These are phyloP conservation scores for Dioctria linearis DNA, from an alignment of 2,888 invertebrate species.

Conservation along the genomic window DNA sequence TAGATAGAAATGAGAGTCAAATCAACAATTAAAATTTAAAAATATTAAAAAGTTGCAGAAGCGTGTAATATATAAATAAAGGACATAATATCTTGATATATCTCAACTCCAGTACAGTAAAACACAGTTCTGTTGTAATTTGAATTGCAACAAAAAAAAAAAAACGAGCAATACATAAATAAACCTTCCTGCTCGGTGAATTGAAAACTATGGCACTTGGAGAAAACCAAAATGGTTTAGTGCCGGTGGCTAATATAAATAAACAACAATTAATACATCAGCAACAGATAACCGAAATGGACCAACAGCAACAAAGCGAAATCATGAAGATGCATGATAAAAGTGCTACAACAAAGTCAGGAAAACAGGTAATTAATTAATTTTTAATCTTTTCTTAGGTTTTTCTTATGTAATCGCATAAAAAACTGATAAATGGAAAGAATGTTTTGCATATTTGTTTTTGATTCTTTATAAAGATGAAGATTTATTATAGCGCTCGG, in stretches of 20 bases:
- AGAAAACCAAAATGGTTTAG: conserved; percentile 63
- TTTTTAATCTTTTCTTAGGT: too few relatives aligned
- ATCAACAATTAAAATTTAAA: too few relatives aligned
- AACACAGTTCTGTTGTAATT: too few relatives aligned
- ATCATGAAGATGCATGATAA: neutral
- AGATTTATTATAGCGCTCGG: neutral
- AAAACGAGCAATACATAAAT: too few relatives aligned
- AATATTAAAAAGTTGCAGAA: too few relatives aligned
- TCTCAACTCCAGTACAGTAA: too few relatives aligned
- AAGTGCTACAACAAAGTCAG: neutral
- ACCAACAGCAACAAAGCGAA: conserved; percentile 1
- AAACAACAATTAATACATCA: neutral
- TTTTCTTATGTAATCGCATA: neutral
- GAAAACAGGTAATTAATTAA: neutral
- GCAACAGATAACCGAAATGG: neutral
- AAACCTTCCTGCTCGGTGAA: too few relatives aligned
- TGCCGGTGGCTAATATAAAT: conserved; percentile 52
- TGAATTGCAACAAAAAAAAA: too few relatives aligned
- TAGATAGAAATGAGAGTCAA: too few relatives aligned
- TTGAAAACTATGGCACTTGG: conserved; percentile 64
- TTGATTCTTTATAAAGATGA: neutral
- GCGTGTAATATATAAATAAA: too few relatives aligned
- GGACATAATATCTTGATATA: too few relatives aligned
- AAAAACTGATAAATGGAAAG: neutral
- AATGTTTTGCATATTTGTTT: neutral